Percentiles rank a stretch among this genome's conserved stretches.
Evolutionary conservation across 2,888 invertebrate species (phyloP).

Genomic region (Drosophila neonasuta): DNA sequence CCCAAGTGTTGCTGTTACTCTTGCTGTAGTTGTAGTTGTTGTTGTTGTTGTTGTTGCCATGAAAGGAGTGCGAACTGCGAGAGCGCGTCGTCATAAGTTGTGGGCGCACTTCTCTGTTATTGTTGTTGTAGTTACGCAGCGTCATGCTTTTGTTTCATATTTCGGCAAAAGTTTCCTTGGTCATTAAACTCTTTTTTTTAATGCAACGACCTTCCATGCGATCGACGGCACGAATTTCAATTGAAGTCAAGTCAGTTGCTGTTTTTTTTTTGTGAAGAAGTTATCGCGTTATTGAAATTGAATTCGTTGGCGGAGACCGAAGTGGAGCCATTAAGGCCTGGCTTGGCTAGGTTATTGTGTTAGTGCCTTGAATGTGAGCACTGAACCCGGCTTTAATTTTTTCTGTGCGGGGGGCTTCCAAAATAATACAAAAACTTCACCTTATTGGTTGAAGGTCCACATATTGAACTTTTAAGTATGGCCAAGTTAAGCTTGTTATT

Average conservation of each 20-base stretch:
- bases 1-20: slow-evolving; percentile 55
- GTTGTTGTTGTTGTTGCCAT: slow-evolving; percentile 60
- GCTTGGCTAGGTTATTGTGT: slow-evolving; percentile 47
- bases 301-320: slow-evolving; percentile 48
- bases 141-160: slow-evolving; percentile 69
- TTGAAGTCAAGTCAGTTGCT: slow-evolving; percentile 50
- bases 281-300: slow-evolving; percentile 61
- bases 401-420: no score
- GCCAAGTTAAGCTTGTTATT: slow-evolving; percentile 22
- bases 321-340: slow-evolving; percentile 41
- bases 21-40: slow-evolving; percentile 9
- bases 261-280: slow-evolving; percentile 48
- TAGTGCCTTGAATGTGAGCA: slow-evolving; percentile 64
- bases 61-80: slow-evolving; percentile 61
- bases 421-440: slow-evolving; percentile 1
- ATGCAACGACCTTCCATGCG: slow-evolving; percentile 73
- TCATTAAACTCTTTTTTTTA: slow-evolving; percentile 72
- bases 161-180: slow-evolving; percentile 74
- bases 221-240: slow-evolving; percentile 68
- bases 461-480: slow-evolving; percentile 48
- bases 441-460: slow-evolving; percentile 46
- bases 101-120: slow-evolving; percentile 43
- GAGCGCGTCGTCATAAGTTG: slow-evolving; percentile 61
- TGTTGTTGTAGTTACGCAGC: slow-evolving; percentile 40
- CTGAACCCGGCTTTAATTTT: slow-evolving; percentile 44